A percentile compares a stretch with the other conserved stretches of the same genome.
These are phyloP conservation scores for Semnopithecus entellus DNA, from an alignment of 2,113 vertebrate genomes.

Conservation along the genomic window DNA sequence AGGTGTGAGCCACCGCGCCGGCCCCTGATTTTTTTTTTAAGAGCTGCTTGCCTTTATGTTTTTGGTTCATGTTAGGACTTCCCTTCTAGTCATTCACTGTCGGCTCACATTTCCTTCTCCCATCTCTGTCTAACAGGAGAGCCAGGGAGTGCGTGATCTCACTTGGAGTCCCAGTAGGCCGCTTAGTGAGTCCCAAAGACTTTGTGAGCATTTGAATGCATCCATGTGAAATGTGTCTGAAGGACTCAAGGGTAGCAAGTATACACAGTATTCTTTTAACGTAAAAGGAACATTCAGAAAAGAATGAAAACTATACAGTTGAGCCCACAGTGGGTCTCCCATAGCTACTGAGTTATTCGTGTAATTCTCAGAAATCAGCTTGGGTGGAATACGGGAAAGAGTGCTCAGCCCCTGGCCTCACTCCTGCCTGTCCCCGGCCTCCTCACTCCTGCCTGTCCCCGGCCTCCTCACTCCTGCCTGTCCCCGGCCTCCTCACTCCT, in stretches of 20 bases:
- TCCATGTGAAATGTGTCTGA: neutral
- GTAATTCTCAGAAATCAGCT: neutral
- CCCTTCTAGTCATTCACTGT: neutral
- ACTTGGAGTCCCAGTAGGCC: neutral
- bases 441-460: neutral
- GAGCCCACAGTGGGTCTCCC: neutral
- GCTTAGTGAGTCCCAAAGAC: neutral
- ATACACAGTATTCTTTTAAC: neutral
- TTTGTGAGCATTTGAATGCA: neutral
- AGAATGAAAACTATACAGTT: neutral
- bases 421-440: too few species aligned
- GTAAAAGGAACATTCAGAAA: neutral
- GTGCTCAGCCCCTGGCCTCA: neutral
- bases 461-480: neutral
- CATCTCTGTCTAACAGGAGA: neutral
- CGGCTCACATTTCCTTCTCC: neutral
- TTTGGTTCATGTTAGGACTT: neutral
- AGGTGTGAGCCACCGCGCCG: accelerated
- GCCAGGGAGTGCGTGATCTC: accelerated
- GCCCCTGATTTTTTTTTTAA: neutral
- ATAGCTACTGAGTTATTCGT: neutral
- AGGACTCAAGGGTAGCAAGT: neutral
- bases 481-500: neutral
- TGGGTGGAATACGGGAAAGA: neutral
- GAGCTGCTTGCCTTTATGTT: neutral